These are phyloP conservation scores for Tetranychus cinnabarinus DNA, from an alignment of 1,140 invertebrate species.

Conservation along the genomic window DNA sequence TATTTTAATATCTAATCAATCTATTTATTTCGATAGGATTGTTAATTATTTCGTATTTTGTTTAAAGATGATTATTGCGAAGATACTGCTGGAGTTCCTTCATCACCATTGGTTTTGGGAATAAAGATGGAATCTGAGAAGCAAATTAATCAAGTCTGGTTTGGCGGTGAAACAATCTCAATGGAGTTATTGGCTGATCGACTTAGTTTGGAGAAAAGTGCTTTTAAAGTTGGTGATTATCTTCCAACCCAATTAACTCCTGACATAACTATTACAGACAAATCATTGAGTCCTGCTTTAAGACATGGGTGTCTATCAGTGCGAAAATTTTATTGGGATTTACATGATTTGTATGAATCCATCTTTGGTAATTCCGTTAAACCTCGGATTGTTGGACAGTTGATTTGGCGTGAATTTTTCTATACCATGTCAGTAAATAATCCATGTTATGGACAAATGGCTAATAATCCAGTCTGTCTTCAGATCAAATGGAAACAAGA, in stretches of 20 bases:
- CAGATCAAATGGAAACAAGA: conserved; percentile 80
- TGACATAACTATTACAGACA: conserved; percentile 50
- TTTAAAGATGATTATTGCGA: conserved; percentile 27
- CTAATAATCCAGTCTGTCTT: conserved; percentile 67
- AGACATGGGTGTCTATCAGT: conserved; percentile 71
- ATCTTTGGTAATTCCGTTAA: conserved; percentile 47
- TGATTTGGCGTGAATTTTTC: conserved; percentile 74
- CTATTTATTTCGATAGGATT: conserved; percentile 12
- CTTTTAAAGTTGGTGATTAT: conserved; percentile 54
- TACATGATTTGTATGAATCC: conserved; percentile 49
- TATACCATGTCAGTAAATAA: conserved; percentile 68
- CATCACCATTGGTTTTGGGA: neutral
- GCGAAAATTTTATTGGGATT: conserved; percentile 54
- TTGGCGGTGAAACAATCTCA: conserved; percentile 57
- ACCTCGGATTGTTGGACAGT: conserved; percentile 60
- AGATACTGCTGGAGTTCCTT: neutral
- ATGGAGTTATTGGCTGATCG: conserved; percentile 35
- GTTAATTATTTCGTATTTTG: conserved; percentile 15
- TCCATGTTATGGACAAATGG: conserved; percentile 66
- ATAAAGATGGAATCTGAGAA: neutral
- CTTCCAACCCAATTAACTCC: conserved; percentile 62
- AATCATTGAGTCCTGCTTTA: conserved; percentile 64
- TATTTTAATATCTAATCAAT: conserved; percentile 37
- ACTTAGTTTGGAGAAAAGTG: conserved; percentile 57
- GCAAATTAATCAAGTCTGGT: neutral